Base-by-base conservation (phyloP, 2,113 vertebrate species). In the Lates calcarifer region DNA sequence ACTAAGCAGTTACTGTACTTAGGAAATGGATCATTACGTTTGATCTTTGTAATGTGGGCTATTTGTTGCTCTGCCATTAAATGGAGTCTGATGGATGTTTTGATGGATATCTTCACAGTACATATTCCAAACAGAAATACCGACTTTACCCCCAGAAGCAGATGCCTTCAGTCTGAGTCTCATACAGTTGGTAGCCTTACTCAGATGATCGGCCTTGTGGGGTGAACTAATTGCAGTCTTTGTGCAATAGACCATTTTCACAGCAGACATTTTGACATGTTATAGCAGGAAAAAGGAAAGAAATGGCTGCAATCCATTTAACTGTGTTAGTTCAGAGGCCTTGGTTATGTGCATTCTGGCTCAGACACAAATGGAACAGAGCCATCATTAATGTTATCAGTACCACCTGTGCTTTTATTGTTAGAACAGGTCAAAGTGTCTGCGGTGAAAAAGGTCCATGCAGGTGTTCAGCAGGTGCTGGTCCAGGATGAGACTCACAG, bases 361-460 rank as follows among this genome's bases (percentile, higher is more conserved):
- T 51, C 74, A 70, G 62, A 58, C 56, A 55, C 51, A 70, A 49
- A 78, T 57, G 68, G 61, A 80, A 77, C 55, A 49, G 17, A 35
- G 63, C 62, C 37, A 61, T 69, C 6, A 60, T 67, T 76, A 81
- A 31, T 72, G 51, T 64, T 55, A 63, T 43, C 55, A 24, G 24
- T 26, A 29, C 67, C 87, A 84, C 78, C 74, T 82, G 78, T 74
- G 75, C 60, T 53, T 28, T 49, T 49, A 10, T 17, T 43, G 11
- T 22, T 26, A 22, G 66, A 53, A 49, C 20, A 0, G 70, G 43
- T 62, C 58, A 64, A 70, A 72, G 24, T 47, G 33, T 72, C 28
- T 20, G 43, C 28, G 67, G 18, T 51, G 12, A 53, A 53, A 71
- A 77, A 49, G 14, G 45, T 51, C 37, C 24, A n/a, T 15, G 31